Base-by-base conservation (phyloP, 2,113 vertebrate species). In the Jacana jacana region DNA sequence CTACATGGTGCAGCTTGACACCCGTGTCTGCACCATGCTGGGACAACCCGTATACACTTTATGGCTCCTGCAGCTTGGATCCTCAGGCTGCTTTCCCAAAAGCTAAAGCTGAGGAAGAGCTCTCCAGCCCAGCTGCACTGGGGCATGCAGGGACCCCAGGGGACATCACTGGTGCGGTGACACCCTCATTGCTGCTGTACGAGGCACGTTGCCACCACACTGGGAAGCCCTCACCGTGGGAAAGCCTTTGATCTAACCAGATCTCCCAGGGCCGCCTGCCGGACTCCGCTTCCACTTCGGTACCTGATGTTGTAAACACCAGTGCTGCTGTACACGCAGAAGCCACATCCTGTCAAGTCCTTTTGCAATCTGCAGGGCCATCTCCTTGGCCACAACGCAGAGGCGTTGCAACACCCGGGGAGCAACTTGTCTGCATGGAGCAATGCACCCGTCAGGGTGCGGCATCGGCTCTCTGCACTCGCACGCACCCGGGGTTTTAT, bases 171-270 rank as follows among this genome's bases (percentile, higher is more conserved):
- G 17, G 5, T 12, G 2, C 2, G 10, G 78, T 4, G 85, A 40
- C 81, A 42, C 2, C 13, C 69, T 37, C 37, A 19, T 46, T 4
- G 13, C 78, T 24, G 71, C 66, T 24, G 0, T 9, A 8, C 4
- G 5, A 80, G 72, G 58, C 86, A 8, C 33, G 33, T 35, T 17
- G 77, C 83, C 16, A 11, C 88, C 51, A 2, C 9, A 0, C 33
- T 1, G 39, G 83, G 39, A 76, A 76, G 40, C 80, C 64, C 80
- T 28, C 1, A 1, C 93, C 89, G 68, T 94, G 93, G 95, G 91
- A 95, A 94, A 94, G 82, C 39, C 94, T 88, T 96, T 81, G 88
- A 94, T 90, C 46, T 55, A 66, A 83, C 82, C 93, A 55, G 71
- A 69, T 40, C 90, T 91, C 42, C 54, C n/a, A 2, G 79, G 81